Conservation (phyloP, 2,888 invertebrate species). For the Agrotis segetum region DNA sequence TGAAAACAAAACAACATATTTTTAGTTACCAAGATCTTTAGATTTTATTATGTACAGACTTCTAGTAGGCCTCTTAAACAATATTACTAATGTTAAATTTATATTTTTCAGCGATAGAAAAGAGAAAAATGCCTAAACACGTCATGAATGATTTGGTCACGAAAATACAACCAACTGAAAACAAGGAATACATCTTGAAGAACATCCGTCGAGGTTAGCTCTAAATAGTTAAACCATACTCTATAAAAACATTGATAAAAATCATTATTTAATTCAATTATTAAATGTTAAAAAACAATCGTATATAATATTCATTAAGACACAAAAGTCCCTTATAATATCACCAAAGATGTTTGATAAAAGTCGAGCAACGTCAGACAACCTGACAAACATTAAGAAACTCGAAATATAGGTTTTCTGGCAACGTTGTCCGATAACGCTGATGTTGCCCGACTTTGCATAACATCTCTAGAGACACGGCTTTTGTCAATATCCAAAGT, state of each 20-base stretch:
- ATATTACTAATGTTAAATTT: not conserved
- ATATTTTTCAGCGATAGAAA: conserved; percentile 31
- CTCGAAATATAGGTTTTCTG: not conserved
- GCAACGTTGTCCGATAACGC: not conserved
- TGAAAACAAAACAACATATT: no score
- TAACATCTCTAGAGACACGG: no score
- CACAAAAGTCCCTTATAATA: not conserved
- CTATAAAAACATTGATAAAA: not conserved
- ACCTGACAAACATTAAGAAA: not conserved
- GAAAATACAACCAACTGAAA: conserved; percentile 41
- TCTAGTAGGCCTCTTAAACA: no score
- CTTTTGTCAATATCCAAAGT: no score
- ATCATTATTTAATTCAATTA: no score
- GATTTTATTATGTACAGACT: no score
- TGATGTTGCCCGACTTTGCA: not conserved
- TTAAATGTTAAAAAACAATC: no score
- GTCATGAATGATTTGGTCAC: conserved; percentile 29
- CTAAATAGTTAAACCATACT: no score
- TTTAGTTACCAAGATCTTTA: no score
- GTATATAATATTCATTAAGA: not conserved
- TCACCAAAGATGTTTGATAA: not conserved
- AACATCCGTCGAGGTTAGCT: conserved; percentile 37
- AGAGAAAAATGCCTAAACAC: conserved; percentile 25
- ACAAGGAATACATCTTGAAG: conserved; percentile 27
- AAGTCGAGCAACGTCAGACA: not conserved